Evolutionary conservation across 64 coral and sea anemone genomes (phyloP), one percentile per base, ranked within the genome.

Genomic region (Montipora sp.): DNA sequence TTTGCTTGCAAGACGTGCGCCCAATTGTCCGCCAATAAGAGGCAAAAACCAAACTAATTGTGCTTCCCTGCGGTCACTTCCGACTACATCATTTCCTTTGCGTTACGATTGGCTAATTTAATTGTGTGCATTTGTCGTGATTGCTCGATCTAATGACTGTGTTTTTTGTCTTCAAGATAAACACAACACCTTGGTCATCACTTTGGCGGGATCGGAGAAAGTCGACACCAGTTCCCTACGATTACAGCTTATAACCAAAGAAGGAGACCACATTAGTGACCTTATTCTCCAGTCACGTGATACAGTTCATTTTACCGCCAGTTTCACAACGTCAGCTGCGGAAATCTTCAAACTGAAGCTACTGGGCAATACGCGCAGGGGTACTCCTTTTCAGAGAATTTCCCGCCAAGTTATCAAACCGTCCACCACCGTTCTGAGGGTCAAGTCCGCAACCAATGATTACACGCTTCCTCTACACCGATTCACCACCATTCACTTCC

Each of bases 191-290:
- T 9, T 96, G 22, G 45, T 96, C 8, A 73, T 96, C 18, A 96
- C 95, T 3, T 61, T 96, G 8, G 95, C 95, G 5, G 95, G 95
- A 49, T 24, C 69, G n/a, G 79, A 96, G 44, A 96, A 96, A 79
- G 73, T 93, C 47, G 55, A 53, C 19, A 44, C 45, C 12, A 78
- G 65, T 49, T 84, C 94, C 23, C 19, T 96, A n/a, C 70, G 45
- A 21, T 55, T 96, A n/a, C 71, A 96, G 13, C 75, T 96, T 14
- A 90, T 96, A 36, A 96, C 86, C 57, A 86, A 83, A 13, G 48
- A 93, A 78, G 95, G 90, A 14, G 15, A 80, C 16, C 75, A 20
- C 48, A 80, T 96, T 9, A 81, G 87, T 63, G 82, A 84, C 16
- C 47, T 93, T 19, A 69, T 14, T 10, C 90, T 96, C 3, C 83